phyloP scores from a whole-genome alignment of 2,888 invertebrate species.

The Panzeria rudis region DNA sequence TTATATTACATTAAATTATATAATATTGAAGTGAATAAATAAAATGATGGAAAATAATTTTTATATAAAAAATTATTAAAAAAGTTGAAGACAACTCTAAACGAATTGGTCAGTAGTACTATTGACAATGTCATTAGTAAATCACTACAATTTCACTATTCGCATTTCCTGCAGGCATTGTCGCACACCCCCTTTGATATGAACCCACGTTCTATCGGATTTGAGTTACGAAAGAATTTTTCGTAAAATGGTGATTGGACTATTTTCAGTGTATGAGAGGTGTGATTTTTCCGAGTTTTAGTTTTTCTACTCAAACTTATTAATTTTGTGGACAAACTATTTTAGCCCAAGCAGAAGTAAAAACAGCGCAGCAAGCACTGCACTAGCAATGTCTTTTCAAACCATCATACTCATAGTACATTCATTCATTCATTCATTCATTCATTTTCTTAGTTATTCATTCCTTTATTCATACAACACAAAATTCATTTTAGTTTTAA shows the following conservation, averaged over 20 bases:
- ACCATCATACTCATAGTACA: slow-evolving; percentile 14
- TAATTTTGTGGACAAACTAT: slow-evolving; percentile 72
- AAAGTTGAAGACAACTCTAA: too few species aligned
- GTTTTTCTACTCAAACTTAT: slow-evolving; percentile 63
- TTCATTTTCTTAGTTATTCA: slow-evolving; percentile 41
- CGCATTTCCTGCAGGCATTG: too few species aligned
- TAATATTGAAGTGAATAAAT: too few species aligned
- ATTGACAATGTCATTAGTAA: too few species aligned
- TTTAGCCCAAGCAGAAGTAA: slow-evolving; percentile 73
- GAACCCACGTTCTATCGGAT: too few species aligned
- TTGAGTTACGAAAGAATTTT: too few species aligned
- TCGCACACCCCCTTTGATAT: too few species aligned
- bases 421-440: slow-evolving; percentile 22
- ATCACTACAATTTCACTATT: too few species aligned
- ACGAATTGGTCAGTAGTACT: too few species aligned
- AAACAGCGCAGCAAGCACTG: not conserved
- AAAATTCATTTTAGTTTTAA: slow-evolving; percentile 52
- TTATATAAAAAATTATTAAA: too few species aligned
- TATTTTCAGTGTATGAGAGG: not conserved
- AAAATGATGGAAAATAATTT: too few species aligned
- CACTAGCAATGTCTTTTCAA: slow-evolving; percentile 12
- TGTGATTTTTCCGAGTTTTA: not conserved
- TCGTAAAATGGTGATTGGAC: not conserved
- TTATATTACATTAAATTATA: too few species aligned
- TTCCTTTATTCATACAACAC: slow-evolving; percentile 2